These are phyloP conservation scores for Tyrophagus putrescentiae DNA, from an alignment of 1,140 invertebrate genomes.

Conservation along the genomic window DNA sequence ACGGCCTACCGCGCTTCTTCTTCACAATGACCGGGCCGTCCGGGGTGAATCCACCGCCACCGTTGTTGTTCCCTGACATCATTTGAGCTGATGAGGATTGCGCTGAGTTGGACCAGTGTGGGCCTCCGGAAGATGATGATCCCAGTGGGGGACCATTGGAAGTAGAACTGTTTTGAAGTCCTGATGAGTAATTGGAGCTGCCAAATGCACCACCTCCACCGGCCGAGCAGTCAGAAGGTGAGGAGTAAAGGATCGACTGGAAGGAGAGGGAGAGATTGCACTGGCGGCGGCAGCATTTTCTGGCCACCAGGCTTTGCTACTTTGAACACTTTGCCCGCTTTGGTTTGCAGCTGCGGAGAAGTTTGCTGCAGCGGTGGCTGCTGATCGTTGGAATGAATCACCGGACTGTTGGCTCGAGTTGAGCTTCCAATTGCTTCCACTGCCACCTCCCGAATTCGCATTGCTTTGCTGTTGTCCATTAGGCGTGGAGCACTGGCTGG, in stretches of 20 bases:
- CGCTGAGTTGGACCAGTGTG: background rate
- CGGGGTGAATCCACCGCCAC: constrained; percentile 7
- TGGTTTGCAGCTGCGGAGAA: too few relatives aligned
- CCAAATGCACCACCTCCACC: background rate
- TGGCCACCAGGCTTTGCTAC: background rate
- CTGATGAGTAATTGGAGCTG: background rate
- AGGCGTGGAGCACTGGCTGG: constrained; percentile 5
- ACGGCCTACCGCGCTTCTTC: constrained; percentile 29
- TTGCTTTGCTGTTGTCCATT: too few relatives aligned
- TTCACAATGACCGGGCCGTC: constrained; percentile 13
- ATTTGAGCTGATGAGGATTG: background rate
- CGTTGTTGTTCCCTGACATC: too few relatives aligned
- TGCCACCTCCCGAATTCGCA: too few relatives aligned
- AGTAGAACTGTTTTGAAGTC: constrained; percentile 1
- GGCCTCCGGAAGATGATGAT: background rate
- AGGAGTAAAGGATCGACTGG: constrained; percentile 11
- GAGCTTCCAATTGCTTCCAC: constrained; percentile 4
- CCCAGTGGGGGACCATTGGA: constrained; percentile 9
- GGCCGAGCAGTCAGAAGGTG: background rate
- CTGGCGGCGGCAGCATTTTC: background rate
- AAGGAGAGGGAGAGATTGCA: too few relatives aligned
- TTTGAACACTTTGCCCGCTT: too few relatives aligned
- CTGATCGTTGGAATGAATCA: background rate
- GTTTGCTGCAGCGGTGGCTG: background rate
- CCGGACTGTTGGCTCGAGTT: background rate